A percentile compares a stretch with the other conserved stretches of the same genome.
Evolutionary conservation across 2,888 invertebrate species (phyloP).

Genomic region (Ditylenchus weischeri): DNA sequence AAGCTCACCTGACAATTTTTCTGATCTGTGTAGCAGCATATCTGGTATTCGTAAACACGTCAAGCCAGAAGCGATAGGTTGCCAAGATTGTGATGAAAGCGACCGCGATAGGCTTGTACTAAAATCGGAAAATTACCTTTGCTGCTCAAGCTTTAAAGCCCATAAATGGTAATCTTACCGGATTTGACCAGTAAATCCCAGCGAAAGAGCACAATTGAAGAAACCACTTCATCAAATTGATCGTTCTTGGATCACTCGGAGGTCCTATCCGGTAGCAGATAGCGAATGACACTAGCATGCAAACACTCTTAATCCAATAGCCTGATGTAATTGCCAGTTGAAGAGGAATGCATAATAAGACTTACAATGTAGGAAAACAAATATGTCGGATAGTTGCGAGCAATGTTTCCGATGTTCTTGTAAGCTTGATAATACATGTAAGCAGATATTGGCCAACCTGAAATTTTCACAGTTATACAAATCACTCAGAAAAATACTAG

Average conservation of each 20-base stretch:
- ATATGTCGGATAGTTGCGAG: slow-evolving; percentile 15
- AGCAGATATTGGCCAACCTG: slow-evolving; percentile 25
- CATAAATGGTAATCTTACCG: neutral
- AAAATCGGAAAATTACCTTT: neutral
- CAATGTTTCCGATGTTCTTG: slow-evolving; percentile 21
- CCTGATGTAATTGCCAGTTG: no score
- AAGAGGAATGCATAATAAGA: neutral
- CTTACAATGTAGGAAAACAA: slow-evolving; percentile 19
- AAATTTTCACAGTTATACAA: slow-evolving; percentile 1
- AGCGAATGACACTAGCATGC: slow-evolving; percentile 21
- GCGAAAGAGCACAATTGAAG: slow-evolving; percentile 23
- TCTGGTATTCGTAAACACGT: neutral
- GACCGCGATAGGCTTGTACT: slow-evolving; percentile 2
- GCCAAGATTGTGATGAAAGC: neutral
- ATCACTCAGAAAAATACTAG: neutral
- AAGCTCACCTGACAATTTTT: slow-evolving; percentile 13
- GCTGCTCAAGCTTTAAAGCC: no score
- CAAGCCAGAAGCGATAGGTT: slow-evolving; percentile 1
- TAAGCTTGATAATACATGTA: slow-evolving; percentile 24
- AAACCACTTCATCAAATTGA: slow-evolving; percentile 23
- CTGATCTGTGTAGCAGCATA: slow-evolving; percentile 3
- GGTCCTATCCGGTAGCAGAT: slow-evolving; percentile 27
- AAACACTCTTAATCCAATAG: slow-evolving; percentile 7
- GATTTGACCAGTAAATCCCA: slow-evolving; percentile 19
- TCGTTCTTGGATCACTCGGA: slow-evolving; percentile 21